Base-by-base conservation (phyloP, 1,140 invertebrate species). In the Drusus annulatus region DNA sequence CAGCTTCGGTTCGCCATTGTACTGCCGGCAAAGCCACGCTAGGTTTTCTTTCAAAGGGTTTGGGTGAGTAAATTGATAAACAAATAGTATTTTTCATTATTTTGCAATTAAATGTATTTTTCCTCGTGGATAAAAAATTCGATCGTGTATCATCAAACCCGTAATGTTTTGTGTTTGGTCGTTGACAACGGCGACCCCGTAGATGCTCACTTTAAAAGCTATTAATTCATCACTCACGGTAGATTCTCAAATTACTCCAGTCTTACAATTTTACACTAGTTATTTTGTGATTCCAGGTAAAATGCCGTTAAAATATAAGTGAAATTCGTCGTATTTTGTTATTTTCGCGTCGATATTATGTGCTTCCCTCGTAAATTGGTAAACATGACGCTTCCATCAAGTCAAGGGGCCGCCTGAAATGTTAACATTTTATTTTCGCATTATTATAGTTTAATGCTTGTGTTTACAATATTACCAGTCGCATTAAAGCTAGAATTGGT, bases 311-410 rank as follows among this genome's bases (percentile, higher is more conserved):
- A 45, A 45, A 45, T 45, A 45, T 45, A 13, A 45, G 10, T 45
- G 8, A 45, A 45, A 45, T 45, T 45, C 13, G 10, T 21, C 56
- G 5, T 31, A 21, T 23, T 65, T 21, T 17, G 25, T 45, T 45
- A 65, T 65, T 25, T 25, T 28, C 62, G 62, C 21, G 62, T 25
- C 62, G 62, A 2, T 28, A 25, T 63, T 69, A 51, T 23, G 65
- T 36, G 65, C 65, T 74, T 74, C 69, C 69, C 69, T 74, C 69
- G 69, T 74, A 74, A 74, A 74, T 74, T 74, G 23, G 69, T 74
- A 74, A 74, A 74, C 52, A 74, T 74, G 69, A 74, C 51, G 69
- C 69, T 17, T 51, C 45, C 36, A 45, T 45, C 36, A 45, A 73
- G 8, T 74, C 19, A 15, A 74, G 69, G 65, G 69, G 10, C 69